Base-by-base conservation (phyloP, 1,140 invertebrate species). In the Ditylenchus dipsaci region DNA sequence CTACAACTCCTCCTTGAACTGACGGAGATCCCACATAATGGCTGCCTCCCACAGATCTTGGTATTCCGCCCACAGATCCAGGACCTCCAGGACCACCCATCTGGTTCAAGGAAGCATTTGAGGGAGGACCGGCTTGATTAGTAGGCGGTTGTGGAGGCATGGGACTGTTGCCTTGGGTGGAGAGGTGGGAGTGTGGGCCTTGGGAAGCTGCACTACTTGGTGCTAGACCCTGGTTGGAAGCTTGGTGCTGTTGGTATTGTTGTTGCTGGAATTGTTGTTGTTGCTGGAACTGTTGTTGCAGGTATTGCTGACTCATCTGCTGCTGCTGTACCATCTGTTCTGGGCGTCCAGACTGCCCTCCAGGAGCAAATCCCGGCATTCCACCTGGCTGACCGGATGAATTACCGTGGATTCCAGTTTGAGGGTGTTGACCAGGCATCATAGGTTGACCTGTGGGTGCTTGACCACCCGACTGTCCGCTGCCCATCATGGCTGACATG, bases 231-330 rank as follows among this genome's bases (percentile, higher is more conserved):
- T 38, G 33, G 33, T 65, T 19, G 47, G 27, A 9, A 27, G 26
- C 8, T 30, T 19, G 43, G 8, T 29, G n/a, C n/a, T 57, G 43
- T 23, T 23, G 43, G 45, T 65, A 21, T n/a, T 62, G 43, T 29
- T 62, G 63, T 19, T 65, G 62, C 27, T 62, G 43, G n/a, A 57
- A 65, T 57, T 68, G 61, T 68, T 68, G 66, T 17, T 65, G 62
- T 68, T 42, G 68, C 19, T 70, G 68, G 19, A 69, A 23, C 30
- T 42, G 57, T 45, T 45, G 65, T 13, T 26, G 33, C 9, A 33
- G 68, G 11, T 13, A 29, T 27, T 61, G 59, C 21, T 30, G 59
- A 61, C n/a, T 26, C 19, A 61, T 26, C 29, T 30, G 19, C n/a
- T 61, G 5, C n/a, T 33, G 59, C 23, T 11, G 21, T 23, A 59